Percentiles rank a stretch among this genome's conserved stretches.
These are phyloP conservation scores for Sebastes ruberrimus DNA, from an alignment of 2,797 vertebrate species.

Conservation along the genomic window DNA sequence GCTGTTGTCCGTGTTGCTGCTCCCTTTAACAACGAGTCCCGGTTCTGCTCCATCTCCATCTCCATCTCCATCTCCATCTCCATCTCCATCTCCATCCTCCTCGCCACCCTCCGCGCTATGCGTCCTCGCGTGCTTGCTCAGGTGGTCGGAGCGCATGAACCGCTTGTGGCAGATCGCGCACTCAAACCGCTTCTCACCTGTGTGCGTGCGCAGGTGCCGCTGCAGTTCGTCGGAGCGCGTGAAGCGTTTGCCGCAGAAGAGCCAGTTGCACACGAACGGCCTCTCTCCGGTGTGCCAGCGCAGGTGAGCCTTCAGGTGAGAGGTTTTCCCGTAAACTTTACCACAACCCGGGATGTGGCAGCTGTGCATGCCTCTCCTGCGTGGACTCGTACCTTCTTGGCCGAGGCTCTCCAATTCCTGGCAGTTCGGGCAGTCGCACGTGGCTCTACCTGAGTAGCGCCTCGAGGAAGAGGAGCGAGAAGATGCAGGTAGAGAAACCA, in stretches of 20 bases:
- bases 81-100: slow-evolving; percentile 27
- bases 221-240: slow-evolving; percentile 94
- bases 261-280: slow-evolving; percentile 94
- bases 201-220: slow-evolving; percentile 93
- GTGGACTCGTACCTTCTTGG: slow-evolving; percentile 85
- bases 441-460: slow-evolving; percentile 88
- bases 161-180: slow-evolving; percentile 90
- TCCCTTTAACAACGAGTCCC: slow-evolving; percentile 81
- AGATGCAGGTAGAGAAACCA: slow-evolving; percentile 73
- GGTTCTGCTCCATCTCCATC: slow-evolving; percentile 51
- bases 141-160: slow-evolving; percentile 95
- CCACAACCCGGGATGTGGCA: slow-evolving; percentile 93
- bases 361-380: slow-evolving; percentile 89
- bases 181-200: slow-evolving; percentile 93
- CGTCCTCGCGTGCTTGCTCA: slow-evolving; percentile 91
- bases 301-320: slow-evolving; percentile 92
- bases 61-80: too few relatives aligned
- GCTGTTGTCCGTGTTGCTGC: slow-evolving; percentile 92
- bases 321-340: slow-evolving; percentile 93
- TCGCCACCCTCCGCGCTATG: slow-evolving; percentile 84
- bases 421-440: slow-evolving; percentile 93
- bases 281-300: slow-evolving; percentile 94
- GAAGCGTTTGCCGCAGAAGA: slow-evolving; percentile 95
- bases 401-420: slow-evolving; percentile 89
- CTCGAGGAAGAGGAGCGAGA: slow-evolving; percentile 82